Evolutionary conservation across 1,140 invertebrate species (phyloP), one percentile per base, ranked within the genome.

Genomic region (Trichonephila inaurata): DNA sequence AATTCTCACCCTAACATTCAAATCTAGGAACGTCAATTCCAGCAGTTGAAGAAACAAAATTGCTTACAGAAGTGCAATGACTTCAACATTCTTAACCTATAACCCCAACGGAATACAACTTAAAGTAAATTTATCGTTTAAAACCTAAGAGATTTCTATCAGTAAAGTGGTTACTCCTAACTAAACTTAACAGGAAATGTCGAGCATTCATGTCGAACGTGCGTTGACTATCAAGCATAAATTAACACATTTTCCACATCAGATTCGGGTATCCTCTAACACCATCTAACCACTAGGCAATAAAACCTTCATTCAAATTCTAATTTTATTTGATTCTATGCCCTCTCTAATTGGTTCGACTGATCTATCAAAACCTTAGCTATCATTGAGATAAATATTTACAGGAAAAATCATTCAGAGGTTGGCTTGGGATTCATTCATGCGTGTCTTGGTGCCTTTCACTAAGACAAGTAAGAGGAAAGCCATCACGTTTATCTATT

Each of bases 51-150:
- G 10, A 51, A 51, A 51, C 7, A 51, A 51, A 51, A 10, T 51
- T 51, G 7, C 7, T 51, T 51, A 51, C 51, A 51, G 51, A 51
- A 51, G 51, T 7, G 51, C 51, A 51, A 51, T 51, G 72, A 28
- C 33, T 8, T 77, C 28, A 33, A 33, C 18, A 28, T 40, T 77
- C 18, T 18, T 33, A 33, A 77, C 33, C 72, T 77, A 28, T 77
- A 28, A 77, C 33, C 33, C 33, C 72, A 77, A 77, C 72, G 33
- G 24, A 40, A 77, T 40, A 40, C 6, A 3, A 18, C 18, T 77
- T 77, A 77, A 77, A 40, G 33, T 77, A 77, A n/a, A 77, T 77
- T 77, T 77, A 77, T 77, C 72, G 72, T 19, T 33, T 40, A 64
- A 64, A 18, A 33, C 72, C 28, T 40, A 28, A 77, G 69, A 77